Evolutionary conservation across 2,113 vertebrate species (phyloP).

Genomic region (Chinchilla lanigera): DNA sequence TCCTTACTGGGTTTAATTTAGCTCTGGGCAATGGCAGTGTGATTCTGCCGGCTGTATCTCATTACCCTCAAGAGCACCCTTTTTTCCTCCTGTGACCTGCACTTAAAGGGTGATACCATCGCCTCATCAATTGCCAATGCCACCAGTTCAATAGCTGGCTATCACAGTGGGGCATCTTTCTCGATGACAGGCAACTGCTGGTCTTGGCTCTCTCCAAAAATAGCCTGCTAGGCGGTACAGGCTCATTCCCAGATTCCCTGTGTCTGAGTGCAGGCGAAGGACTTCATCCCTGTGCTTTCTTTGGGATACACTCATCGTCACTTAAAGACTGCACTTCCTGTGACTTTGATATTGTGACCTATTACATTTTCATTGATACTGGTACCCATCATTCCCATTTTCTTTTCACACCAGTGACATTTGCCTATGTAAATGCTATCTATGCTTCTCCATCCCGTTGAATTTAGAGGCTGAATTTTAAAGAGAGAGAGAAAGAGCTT

Average conservation of each 20-base stretch:
- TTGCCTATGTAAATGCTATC: background rate
- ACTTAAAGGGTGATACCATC: slow-evolving; percentile 71
- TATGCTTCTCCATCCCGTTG: background rate
- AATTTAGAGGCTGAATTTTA: slow-evolving; percentile 57
- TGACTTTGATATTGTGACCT: background rate
- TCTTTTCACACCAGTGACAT: slow-evolving; percentile 13
- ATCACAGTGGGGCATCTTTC: slow-evolving; percentile 56
- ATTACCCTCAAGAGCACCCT: slow-evolving; percentile 72
- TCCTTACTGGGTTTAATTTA: slow-evolving; percentile 66
- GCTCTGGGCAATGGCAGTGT: slow-evolving; percentile 11
- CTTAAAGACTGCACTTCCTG: background rate
- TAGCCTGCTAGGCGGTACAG: background rate
- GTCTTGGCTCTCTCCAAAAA: slow-evolving; percentile 63
- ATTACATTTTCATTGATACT: background rate
- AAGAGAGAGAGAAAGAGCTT: slow-evolving; percentile 33
- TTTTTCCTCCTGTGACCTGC: slow-evolving; percentile 78
- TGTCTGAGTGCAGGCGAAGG: slow-evolving; percentile 1
- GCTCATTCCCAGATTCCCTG: background rate
- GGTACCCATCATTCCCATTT: background rate
- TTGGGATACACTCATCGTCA: background rate
- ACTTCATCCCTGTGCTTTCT: background rate
- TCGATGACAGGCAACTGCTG: slow-evolving; percentile 7
- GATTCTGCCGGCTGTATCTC: slow-evolving; percentile 61
- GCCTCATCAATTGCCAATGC: slow-evolving; percentile 78
- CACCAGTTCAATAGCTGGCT: slow-evolving; percentile 59